Conservation (phyloP, 2,888 invertebrate species). For the Cremastinae sp. region DNA sequence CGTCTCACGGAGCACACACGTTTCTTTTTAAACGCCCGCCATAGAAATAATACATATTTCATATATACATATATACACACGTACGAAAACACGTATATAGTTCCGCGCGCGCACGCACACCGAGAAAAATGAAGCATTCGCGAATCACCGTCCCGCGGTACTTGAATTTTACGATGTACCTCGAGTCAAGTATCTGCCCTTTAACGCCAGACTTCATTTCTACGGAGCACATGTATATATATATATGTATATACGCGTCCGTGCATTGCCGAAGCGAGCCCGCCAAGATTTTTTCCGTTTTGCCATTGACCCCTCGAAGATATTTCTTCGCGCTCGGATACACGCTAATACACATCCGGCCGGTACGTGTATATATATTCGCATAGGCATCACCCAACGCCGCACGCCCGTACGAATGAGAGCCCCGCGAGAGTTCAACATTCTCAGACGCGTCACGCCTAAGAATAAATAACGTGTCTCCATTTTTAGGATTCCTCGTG, state of each 20-base stretch:
- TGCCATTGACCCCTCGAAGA: slow-evolving; percentile 36
- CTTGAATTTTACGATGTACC: slow-evolving; percentile 56
- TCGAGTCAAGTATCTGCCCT: slow-evolving; percentile 53
- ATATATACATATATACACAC: not conserved
- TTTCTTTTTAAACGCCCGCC: slow-evolving; percentile 10
- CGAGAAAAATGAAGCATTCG: slow-evolving; percentile 2
- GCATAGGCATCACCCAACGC: not conserved
- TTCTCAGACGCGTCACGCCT: slow-evolving; percentile 7
- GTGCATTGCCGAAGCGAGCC: slow-evolving; percentile 34
- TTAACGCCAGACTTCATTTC: slow-evolving; percentile 16
- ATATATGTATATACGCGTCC: not conserved
- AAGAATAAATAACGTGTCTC: slow-evolving; percentile 7
- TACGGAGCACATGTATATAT: not conserved
- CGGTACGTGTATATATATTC: too few species aligned
- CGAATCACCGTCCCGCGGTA: slow-evolving; percentile 42
- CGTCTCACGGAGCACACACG: slow-evolving; percentile 17
- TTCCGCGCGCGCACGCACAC: not conserved
- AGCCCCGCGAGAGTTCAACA: slow-evolving; percentile 2
- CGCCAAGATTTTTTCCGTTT: slow-evolving; percentile 41
- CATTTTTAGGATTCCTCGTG: slow-evolving; percentile 24
- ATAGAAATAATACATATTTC: slow-evolving; percentile 19
- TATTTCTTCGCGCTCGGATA: too few species aligned
- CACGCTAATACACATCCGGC: too few species aligned
- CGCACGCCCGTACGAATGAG: too few species aligned
- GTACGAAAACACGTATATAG: not conserved